Evolutionary conservation across 2,113 vertebrate species (phyloP).

Genomic region (Anser brachyrhynchus): DNA sequence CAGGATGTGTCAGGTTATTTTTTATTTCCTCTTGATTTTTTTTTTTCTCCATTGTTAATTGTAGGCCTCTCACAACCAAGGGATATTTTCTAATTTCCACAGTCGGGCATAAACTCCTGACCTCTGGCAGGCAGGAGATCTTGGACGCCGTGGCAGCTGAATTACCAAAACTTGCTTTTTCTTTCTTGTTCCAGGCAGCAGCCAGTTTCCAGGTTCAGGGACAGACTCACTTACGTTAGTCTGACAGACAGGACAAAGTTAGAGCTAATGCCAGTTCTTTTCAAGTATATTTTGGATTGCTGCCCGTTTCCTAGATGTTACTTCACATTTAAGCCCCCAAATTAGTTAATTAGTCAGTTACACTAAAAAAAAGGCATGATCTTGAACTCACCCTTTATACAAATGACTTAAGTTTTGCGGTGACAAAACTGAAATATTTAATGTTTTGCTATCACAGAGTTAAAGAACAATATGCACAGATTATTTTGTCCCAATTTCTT

Average conservation of each 20-base stretch:
- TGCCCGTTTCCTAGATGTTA: slow-evolving; percentile 3
- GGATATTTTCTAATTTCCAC: not conserved
- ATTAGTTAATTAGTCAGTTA: not conserved
- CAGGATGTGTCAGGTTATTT: not conserved
- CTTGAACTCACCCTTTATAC: not conserved
- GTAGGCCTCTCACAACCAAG: not conserved
- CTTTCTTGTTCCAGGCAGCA: not conserved
- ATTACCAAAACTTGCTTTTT: not conserved
- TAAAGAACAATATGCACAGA: not conserved
- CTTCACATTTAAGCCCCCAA: not conserved
- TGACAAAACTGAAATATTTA: not conserved
- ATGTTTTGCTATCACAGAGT: not conserved
- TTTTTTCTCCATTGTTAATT: slow-evolving; percentile 29
- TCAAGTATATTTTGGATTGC: slow-evolving; percentile 4
- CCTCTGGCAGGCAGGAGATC: not conserved
- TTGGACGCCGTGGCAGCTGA: not conserved
- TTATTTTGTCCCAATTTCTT: not conserved
- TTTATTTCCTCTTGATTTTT: slow-evolving; percentile 18
- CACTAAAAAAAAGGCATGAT: not conserved
- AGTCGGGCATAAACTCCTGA: not conserved
- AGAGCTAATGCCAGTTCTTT: slow-evolving; percentile 12
- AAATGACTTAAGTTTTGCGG: not conserved
- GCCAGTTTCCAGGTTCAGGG: not conserved
- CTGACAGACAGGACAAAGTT: not conserved
- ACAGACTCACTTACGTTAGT: not conserved